Evolutionary conservation across 2,797 vertebrate species (phyloP).

Genomic region (Neosilurus hyrtlii): DNA sequence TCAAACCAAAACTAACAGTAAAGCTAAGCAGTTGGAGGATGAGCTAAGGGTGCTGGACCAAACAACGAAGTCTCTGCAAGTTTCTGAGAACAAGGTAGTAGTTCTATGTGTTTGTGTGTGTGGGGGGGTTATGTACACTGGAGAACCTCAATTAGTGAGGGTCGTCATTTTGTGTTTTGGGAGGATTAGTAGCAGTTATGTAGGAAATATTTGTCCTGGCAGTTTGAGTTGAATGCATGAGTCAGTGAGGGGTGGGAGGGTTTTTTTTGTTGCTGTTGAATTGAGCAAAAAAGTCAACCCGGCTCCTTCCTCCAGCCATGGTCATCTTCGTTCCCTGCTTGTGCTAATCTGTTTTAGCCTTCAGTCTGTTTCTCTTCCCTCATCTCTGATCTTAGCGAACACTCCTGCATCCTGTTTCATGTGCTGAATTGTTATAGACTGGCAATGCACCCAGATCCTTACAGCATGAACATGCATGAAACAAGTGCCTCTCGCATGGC

Average conservation of each 20-base stretch:
- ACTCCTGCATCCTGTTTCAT: not conserved
- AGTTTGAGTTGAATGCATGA: not conserved
- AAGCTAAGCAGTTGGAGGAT: constrained; percentile 77
- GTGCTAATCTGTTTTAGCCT: constrained; percentile 3
- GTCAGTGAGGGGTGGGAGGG: not conserved
- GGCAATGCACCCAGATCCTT: not conserved
- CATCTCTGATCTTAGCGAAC: constrained; percentile 13
- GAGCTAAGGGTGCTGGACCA: constrained; percentile 83
- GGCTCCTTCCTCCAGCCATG: constrained; percentile 36
- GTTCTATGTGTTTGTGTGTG: constrained; percentile 10
- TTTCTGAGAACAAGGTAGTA: constrained; percentile 85
- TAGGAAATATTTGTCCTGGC: not conserved
- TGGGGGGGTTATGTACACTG: not conserved
- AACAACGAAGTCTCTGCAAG: constrained; percentile 82
- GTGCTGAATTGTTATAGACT: not conserved
- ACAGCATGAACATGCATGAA: constrained; percentile 18
- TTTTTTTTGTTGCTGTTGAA: not conserved
- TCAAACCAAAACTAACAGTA: constrained; percentile 77
- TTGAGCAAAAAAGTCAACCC: not conserved
- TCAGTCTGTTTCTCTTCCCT: not conserved
- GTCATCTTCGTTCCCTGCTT: constrained; percentile 28
- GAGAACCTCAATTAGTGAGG: not conserved
- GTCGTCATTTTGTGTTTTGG: not conserved
- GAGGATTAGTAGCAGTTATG: not conserved
- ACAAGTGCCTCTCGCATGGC: constrained; percentile 10